These are phyloP conservation scores for Henricia sp. DNA, from an alignment of 53 echinoderm and acorn worm genomes.

Conservation along the genomic window DNA sequence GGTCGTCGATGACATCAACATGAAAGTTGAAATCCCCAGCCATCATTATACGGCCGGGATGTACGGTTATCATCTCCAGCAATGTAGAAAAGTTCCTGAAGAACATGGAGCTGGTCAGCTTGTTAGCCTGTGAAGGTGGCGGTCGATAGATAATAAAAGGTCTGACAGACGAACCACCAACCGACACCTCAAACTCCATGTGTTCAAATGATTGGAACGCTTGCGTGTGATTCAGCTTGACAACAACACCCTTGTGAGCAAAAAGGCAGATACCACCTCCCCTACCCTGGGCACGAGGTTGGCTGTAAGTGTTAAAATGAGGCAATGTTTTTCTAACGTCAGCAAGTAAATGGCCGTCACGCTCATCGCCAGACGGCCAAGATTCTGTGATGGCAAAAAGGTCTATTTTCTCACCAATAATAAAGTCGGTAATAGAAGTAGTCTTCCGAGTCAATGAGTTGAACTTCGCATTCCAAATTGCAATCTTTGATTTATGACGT, in stretches of 20 bases:
- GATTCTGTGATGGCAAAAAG: slow-evolving; percentile 10
- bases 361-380: neutral
- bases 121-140: neutral
- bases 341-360: neutral
- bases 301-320: slow-evolving; percentile 18
- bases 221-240: neutral
- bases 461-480: neutral
- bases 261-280: slow-evolving; percentile 16
- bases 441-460: neutral
- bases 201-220: slow-evolving; percentile 4
- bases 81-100: slow-evolving; percentile 9
- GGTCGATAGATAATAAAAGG: slow-evolving; percentile 14
- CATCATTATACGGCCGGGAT: neutral
- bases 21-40: slow-evolving; percentile 19
- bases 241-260: neutral
- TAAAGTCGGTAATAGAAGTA: neutral
- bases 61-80: slow-evolving; percentile 8
- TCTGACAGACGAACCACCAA: neutral
- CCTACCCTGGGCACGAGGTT: neutral
- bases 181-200: slow-evolving; percentile 27
- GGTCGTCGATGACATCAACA: slow-evolving; percentile 16
- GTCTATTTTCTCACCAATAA: neutral
- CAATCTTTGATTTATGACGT: neutral
- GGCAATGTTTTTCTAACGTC: slow-evolving; percentile 4
- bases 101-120: neutral